Conservation (phyloP, 2,888 invertebrate species). For the Octodonta nipae region DNA sequence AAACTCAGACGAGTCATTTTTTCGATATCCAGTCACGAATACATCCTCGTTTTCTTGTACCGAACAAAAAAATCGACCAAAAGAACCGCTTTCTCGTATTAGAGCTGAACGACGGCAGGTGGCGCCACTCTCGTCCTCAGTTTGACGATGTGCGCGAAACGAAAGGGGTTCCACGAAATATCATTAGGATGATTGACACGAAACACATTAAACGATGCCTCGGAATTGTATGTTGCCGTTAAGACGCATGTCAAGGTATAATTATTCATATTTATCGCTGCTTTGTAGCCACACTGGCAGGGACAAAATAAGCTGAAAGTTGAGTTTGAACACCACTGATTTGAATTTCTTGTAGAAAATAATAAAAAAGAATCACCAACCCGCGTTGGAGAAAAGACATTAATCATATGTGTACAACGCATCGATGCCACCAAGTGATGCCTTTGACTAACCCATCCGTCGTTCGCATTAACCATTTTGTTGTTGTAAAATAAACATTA, state of each 20-base stretch:
- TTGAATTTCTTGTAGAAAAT: too few relatives aligned
- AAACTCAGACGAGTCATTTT: not conserved
- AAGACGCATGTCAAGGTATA: conserved; percentile 28
- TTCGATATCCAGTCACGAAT: not conserved
- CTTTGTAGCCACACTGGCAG: conserved; percentile 11
- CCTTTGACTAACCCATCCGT: too few relatives aligned
- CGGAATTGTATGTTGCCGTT: conserved; percentile 31
- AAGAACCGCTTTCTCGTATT: not conserved
- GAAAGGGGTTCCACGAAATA: conserved; percentile 22
- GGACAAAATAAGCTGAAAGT: conserved; percentile 1
- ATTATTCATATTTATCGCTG: conserved; percentile 33
- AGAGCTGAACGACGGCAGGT: not conserved
- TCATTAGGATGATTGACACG: conserved; percentile 36
- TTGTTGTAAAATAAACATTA: too few relatives aligned
- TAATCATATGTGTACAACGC: too few relatives aligned
- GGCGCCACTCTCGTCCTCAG: conserved; percentile 1
- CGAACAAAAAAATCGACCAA: not conserved
- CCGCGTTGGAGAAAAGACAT: too few relatives aligned
- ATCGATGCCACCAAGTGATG: too few relatives aligned
- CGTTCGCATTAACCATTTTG: too few relatives aligned
- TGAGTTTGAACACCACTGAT: too few relatives aligned
- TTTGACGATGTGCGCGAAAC: not conserved
- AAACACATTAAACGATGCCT: conserved; percentile 36
- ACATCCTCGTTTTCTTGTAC: not conserved
- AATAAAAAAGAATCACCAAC: too few relatives aligned